Evolutionary conservation across 2,888 invertebrate genomes (phyloP).

Genomic region (Cancer borealis): DNA sequence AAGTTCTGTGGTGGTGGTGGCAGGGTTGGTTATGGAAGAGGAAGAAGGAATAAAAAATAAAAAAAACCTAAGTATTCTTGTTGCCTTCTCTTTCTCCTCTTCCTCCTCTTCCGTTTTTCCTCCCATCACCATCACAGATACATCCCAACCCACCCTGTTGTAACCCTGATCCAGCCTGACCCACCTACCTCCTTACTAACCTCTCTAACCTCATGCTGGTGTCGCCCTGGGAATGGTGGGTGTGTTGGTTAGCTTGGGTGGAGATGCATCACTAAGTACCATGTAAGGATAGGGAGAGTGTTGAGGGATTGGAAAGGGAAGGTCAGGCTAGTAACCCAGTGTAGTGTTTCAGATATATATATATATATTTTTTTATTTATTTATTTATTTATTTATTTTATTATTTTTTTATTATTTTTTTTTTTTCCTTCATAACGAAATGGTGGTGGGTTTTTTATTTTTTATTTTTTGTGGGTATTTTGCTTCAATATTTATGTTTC

Average conservation of each 20-base stretch:
- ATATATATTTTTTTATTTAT: background rate
- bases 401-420: no score
- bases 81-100: background rate
- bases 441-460: background rate
- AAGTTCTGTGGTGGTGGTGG: background rate
- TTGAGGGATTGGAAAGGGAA: background rate
- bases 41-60: background rate
- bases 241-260: slow-evolving; percentile 15
- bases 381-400: background rate
- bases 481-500: background rate
- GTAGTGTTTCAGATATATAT: background rate
- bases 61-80: background rate
- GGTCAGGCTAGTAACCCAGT: background rate
- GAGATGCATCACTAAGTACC: background rate
- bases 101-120: background rate
- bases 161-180: background rate
- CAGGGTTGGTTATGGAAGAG: background rate
- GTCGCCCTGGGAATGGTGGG: background rate
- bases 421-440: no score
- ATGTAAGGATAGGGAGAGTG: background rate
- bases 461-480: slow-evolving; percentile 28
- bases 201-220: background rate
- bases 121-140: background rate
- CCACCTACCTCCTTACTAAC: background rate
- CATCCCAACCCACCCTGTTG: background rate